A percentile compares a stretch with the other conserved stretches of the same genome.
phyloP scores from a whole-genome alignment of 2,888 invertebrate species.

The Metacarcinus magister region DNA sequence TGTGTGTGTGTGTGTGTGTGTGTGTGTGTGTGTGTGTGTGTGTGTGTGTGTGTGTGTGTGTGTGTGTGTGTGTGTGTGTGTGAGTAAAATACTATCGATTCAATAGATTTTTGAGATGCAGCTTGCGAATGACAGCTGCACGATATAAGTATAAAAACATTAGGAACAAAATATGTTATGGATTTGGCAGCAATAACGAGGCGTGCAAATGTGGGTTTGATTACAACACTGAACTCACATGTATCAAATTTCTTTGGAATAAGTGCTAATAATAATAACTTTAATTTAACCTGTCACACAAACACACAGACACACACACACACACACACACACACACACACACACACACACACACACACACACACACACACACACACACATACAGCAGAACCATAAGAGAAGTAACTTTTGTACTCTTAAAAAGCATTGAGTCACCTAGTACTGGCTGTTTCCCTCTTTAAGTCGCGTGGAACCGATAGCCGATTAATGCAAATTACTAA shows the following conservation, averaged over 20 bases:
- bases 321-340: slow-evolving; percentile 52
- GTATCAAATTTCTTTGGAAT: neutral
- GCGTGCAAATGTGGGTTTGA: neutral
- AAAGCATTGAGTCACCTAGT: neutral
- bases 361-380: slow-evolving; percentile 5
- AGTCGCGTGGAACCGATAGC: neutral
- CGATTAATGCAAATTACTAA: neutral
- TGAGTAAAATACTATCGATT: neutral
- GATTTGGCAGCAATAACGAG: neutral
- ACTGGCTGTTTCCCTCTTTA: neutral
- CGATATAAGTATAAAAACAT: neutral
- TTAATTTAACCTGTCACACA: neutral
- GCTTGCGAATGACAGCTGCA: neutral
- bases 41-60: too few species aligned
- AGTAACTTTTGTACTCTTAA: neutral
- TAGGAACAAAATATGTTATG: neutral
- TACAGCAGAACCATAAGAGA: neutral
- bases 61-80: too few species aligned
- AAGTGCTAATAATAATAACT: neutral
- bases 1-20: neutral
- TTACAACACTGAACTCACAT: neutral
- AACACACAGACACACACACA: neutral
- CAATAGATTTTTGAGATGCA: neutral
- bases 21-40: too few species aligned
- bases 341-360: slow-evolving; percentile 21